Conservation (phyloP, 2,888 invertebrate genomes). For the Platycheirus rosarum region DNA sequence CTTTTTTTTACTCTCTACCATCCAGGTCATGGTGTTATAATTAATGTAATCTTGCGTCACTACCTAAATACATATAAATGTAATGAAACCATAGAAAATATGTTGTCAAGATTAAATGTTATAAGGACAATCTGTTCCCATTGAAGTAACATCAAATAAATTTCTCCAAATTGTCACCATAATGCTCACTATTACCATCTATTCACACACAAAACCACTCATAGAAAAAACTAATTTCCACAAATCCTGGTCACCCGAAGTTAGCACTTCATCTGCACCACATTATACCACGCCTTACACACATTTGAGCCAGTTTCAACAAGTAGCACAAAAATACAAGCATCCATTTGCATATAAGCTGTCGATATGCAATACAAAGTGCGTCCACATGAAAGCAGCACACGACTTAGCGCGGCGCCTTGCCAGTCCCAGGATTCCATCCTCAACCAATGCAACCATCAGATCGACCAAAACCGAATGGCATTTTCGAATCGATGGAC, state of each 20-base stretch:
- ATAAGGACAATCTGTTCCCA: too few relatives aligned
- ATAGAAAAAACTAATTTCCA: background rate
- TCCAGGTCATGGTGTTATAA: too few relatives aligned
- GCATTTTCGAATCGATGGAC: slow-evolving; percentile 59
- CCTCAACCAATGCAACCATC: slow-evolving; percentile 16
- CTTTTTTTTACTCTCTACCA: too few relatives aligned
- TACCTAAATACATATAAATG: too few relatives aligned
- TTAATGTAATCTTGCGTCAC: too few relatives aligned
- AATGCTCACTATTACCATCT: background rate
- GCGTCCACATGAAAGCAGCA: slow-evolving; percentile 12
- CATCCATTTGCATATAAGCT: slow-evolving; percentile 45
- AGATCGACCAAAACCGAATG: slow-evolving; percentile 38
- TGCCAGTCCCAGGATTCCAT: slow-evolving; percentile 27
- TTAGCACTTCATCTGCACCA: slow-evolving; percentile 44
- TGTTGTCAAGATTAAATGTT: too few relatives aligned
- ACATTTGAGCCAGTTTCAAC: slow-evolving; percentile 32
- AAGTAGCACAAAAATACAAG: slow-evolving; percentile 31
- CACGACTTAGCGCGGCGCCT: slow-evolving; percentile 7
- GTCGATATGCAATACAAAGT: background rate
- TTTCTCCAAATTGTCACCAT: background rate
- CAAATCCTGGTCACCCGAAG: slow-evolving; percentile 29
- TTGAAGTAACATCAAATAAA: too few relatives aligned
- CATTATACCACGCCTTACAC: slow-evolving; percentile 40
- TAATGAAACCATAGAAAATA: too few relatives aligned
- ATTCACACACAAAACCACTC: background rate